Percentiles rank a stretch among this genome's conserved stretches.
Conservation (phyloP, 37 sponge, comb jelly and placozoan species). For the Axinella damicornis region DNA sequence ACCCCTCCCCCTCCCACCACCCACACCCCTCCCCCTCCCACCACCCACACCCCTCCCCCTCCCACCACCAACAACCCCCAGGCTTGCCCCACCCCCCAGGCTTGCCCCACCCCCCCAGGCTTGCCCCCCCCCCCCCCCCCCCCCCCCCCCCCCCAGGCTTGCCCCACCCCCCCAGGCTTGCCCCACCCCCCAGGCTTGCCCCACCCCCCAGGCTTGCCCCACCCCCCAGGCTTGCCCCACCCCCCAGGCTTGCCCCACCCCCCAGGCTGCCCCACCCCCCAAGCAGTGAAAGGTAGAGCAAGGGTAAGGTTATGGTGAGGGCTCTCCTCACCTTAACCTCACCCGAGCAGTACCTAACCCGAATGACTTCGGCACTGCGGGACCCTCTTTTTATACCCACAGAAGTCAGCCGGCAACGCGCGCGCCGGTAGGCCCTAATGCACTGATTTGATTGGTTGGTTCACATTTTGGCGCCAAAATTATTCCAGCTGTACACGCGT, state of each 20-base stretch:
- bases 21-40: too few relatives aligned
- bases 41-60: neutral
- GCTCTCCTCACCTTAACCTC: too few relatives aligned
- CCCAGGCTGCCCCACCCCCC: neutral
- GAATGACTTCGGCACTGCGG: too few relatives aligned
- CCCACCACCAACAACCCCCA: neutral
- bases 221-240: neutral
- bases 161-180: neutral
- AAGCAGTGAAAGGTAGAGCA: too few relatives aligned
- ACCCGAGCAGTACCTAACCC: too few relatives aligned
- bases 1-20: neutral
- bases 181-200: neutral
- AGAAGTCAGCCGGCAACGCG: too few relatives aligned
- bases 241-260: neutral
- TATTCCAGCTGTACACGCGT: too few relatives aligned
- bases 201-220: neutral
- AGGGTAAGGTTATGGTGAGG: too few relatives aligned
- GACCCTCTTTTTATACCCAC: too few relatives aligned
- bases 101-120: neutral
- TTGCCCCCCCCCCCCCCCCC: slow-evolving; percentile 2
- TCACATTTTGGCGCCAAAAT: too few relatives aligned
- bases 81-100: neutral
- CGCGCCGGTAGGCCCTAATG: too few relatives aligned
- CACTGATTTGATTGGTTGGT: too few relatives aligned
- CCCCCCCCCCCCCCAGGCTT: neutral